Base-by-base conservation (phyloP, 2,888 invertebrate genomes). In the Diplazon laetatorius region DNA sequence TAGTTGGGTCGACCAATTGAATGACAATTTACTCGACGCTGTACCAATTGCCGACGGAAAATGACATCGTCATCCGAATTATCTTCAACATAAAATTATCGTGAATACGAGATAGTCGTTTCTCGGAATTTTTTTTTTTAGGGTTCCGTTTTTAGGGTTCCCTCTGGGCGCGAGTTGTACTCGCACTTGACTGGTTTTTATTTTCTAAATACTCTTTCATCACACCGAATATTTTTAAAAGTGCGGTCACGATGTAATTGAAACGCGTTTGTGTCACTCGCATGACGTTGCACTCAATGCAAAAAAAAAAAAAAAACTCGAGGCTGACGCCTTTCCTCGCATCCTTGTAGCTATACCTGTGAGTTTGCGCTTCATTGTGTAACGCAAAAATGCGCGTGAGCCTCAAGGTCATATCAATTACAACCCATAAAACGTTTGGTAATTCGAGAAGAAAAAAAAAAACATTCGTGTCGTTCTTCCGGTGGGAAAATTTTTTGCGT, bases 1-100 rank as follows among this genome's bases (percentile, higher is more conserved):
- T 73, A 75, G 48, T 48, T n/a, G n/a, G 65, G 44, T 55, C 55
- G 65, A 55, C 52, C 63, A 77, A 75, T 76, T 71, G 72, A 66
- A 80, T 69, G 50, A 18, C 68, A 72, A 73, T 76, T 76, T 73
- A 70, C 69, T 70, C 44, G 55, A 55, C 22, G 62, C 50, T 70
- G n/a, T n/a, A 73, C 46, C 78, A 76, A 82, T 82, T 73, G 71
- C 50, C 68, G 55, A 25, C 50, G 22, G 62, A 63, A 14, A 42
- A 44, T 18, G 25, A 35, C 10, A 16, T 2, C 6, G 6, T 50
- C 20, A 18, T 9, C 12, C 20, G 50, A 46, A n/a, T 52, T 74
- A 5, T 5, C 4, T 30, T 71, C 66, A 60, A 70, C 52, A 78
- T 74, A 69, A 70, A 66, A 74, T 57, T 65, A 55, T 14, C 30